A percentile compares a stretch with the other conserved stretches of the same genome.
These are phyloP conservation scores for Leptopilina syphax DNA, from an alignment of 2,888 invertebrate genomes.

Conservation along the genomic window DNA sequence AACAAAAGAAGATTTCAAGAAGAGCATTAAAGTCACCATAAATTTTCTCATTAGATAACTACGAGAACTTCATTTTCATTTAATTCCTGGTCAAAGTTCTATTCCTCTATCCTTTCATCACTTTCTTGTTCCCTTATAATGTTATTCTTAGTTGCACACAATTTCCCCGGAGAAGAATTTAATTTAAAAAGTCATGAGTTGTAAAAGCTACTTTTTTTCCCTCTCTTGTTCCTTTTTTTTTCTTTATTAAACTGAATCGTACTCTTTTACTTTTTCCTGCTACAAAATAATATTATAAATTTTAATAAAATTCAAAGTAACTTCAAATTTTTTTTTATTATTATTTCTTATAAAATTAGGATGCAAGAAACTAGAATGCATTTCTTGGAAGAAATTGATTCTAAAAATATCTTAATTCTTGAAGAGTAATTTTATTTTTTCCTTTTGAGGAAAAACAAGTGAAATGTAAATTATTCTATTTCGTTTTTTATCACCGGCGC, in stretches of 20 bases:
- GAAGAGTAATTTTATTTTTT: background rate
- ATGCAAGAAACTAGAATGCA: no score
- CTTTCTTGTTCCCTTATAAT: slow-evolving; percentile 10
- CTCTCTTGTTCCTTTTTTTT: background rate
- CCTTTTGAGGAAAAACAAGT: background rate
- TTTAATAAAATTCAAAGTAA: no score
- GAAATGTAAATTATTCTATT: background rate
- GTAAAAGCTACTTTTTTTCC: background rate
- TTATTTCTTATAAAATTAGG: no score
- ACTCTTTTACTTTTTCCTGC: no score
- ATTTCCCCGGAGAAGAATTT: slow-evolving; percentile 17
- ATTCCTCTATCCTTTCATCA: background rate
- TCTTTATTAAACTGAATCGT: no score
- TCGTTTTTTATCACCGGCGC: no score
- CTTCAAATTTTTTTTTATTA: no score
- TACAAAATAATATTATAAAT: no score
- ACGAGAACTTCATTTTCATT: background rate
- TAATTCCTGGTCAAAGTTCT: background rate
- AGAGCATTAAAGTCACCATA: slow-evolving; percentile 12
- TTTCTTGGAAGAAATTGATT: no score
- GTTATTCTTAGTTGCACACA: background rate
- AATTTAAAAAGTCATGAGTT: slow-evolving; percentile 19
- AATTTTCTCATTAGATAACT: slow-evolving; percentile 9
- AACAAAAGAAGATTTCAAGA: background rate
- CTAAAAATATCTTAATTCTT: no score